Conservation (phyloP, 2,888 invertebrate species). For the Clusia tigrina region DNA sequence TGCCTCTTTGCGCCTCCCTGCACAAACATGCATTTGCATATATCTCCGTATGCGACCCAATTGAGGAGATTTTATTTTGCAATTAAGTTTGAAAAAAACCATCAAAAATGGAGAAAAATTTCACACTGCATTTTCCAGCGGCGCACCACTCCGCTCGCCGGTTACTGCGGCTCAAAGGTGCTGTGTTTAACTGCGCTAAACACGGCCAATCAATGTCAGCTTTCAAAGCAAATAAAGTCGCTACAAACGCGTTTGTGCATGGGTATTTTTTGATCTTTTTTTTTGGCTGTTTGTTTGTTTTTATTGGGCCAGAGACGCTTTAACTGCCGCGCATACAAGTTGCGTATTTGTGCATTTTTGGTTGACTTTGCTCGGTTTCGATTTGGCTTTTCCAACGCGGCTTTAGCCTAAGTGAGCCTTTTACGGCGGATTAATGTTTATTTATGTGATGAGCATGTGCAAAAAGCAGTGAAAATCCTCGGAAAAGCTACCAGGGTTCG, state of each 20-base stretch:
- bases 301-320: conserved; percentile 39
- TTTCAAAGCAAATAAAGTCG: conserved; percentile 53
- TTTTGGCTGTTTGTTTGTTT: too few relatives aligned
- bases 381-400: neutral
- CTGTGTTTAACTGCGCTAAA: conserved; percentile 13
- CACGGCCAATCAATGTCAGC: conserved; percentile 54
- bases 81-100: too few relatives aligned
- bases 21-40: neutral
- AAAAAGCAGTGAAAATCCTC: neutral
- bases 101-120: neutral
- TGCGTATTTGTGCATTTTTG: conserved; percentile 38
- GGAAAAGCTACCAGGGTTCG: too few relatives aligned
- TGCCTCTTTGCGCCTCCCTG: neutral
- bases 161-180: too few relatives aligned
- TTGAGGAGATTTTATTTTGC: neutral
- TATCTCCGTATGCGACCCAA: neutral
- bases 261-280: too few relatives aligned
- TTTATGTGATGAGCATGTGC: conserved; percentile 41
- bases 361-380: conserved; percentile 10
- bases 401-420: conserved; percentile 29
- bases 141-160: too few relatives aligned
- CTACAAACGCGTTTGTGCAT: conserved; percentile 38
- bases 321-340: neutral
- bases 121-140: neutral
- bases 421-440: conserved; percentile 49